phyloP scores from a whole-genome alignment of 2,113 vertebrate genomes.

The Brienomyrus longianalis region DNA sequence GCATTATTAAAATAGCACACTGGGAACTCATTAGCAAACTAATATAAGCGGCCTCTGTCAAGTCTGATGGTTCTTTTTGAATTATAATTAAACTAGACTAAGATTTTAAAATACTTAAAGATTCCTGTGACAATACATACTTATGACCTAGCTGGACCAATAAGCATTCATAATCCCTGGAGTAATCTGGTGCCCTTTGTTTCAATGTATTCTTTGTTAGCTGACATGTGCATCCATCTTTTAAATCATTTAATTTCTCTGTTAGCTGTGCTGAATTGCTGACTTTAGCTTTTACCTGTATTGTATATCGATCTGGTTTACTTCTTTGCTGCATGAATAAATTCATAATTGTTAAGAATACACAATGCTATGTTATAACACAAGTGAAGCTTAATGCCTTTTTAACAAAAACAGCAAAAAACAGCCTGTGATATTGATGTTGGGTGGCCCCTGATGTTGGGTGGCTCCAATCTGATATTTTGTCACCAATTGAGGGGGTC shows the following conservation, averaged over 20 bases:
- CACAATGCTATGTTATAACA: neutral
- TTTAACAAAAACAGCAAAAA: neutral
- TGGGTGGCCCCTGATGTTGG: too few species aligned
- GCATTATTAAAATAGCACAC: conserved; percentile 58
- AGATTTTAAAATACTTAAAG: conserved; percentile 43
- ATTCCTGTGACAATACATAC: neutral
- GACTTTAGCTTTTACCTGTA: conserved; percentile 53
- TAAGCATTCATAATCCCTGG: neutral
- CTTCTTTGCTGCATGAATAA: conserved; percentile 55
- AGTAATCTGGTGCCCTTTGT: neutral
- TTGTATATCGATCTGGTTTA: conserved; percentile 56
- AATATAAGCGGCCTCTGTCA: conserved; percentile 44
- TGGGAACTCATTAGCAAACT: conserved; percentile 59
- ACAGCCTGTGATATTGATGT: neutral
- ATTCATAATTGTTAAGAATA: conserved; percentile 12
- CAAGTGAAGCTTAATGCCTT: neutral
- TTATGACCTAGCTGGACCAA: neutral
- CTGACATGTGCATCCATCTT: conserved; percentile 68
- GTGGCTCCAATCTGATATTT: neutral
- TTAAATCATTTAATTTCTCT: conserved; percentile 53
- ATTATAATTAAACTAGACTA: conserved; percentile 40
- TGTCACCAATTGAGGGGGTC: neutral
- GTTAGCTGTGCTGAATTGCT: conserved; percentile 62
- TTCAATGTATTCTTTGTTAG: neutral
- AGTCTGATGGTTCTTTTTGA: conserved; percentile 41